Conservation (phyloP, 23 tunicate species). For the Halocynthia aurantium region DNA sequence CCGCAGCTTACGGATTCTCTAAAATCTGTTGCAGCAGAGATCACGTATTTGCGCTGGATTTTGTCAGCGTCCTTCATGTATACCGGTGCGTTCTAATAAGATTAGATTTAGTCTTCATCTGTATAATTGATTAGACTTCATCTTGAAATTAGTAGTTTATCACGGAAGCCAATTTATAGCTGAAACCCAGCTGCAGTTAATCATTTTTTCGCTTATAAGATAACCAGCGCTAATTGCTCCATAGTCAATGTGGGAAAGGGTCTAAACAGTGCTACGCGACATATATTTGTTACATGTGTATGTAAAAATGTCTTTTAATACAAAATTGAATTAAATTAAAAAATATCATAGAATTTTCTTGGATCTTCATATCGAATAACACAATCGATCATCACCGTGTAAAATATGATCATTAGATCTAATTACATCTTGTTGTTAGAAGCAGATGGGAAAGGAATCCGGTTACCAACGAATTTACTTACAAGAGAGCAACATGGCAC, state of each 20-base stretch:
- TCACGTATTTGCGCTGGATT: slow-evolving; percentile 80
- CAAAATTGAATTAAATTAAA: not conserved
- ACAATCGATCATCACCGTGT: not conserved
- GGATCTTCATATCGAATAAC: not conserved
- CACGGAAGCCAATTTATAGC: too few species aligned
- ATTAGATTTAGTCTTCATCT: not conserved
- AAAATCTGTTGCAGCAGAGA: slow-evolving; percentile 84
- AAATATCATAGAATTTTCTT: not conserved
- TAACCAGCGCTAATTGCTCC: too few species aligned
- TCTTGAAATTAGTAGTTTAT: too few species aligned
- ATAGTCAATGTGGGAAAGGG: too few species aligned
- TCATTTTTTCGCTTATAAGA: too few species aligned
- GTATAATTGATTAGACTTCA: too few species aligned
- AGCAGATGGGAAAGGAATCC: slow-evolving; percentile 77
- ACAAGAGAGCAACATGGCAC: slow-evolving; percentile 77
- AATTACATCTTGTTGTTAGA: not conserved
- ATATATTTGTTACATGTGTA: too few species aligned
- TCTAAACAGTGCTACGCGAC: too few species aligned
- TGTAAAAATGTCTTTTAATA: not conserved
- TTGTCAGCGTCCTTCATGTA: slow-evolving; percentile 66
- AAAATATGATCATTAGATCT: not conserved
- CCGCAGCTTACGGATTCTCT: slow-evolving; percentile 63
- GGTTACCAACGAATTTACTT: slow-evolving; percentile 69
- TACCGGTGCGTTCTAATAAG: slow-evolving; percentile 40
- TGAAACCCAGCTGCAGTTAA: too few species aligned